A percentile compares a stretch with the other conserved stretches of the same genome.
Conservation (phyloP, 2,888 invertebrate genomes). For the Tenthredo scrophulariae region DNA sequence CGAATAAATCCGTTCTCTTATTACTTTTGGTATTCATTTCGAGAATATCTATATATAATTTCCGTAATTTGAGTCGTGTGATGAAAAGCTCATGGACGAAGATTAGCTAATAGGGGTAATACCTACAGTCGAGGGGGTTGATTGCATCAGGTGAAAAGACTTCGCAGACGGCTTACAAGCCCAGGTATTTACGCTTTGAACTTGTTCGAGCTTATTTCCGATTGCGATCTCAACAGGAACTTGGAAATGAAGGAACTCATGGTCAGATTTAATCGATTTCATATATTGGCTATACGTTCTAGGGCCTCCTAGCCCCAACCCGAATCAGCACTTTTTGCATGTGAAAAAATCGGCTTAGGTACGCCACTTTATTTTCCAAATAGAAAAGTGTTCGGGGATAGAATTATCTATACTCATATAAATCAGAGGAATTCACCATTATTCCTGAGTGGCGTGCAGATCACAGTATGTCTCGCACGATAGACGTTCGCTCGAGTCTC, state of each 20-base stretch:
- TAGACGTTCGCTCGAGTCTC: neutral
- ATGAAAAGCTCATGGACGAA: neutral
- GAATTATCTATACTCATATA: neutral
- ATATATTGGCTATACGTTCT: neutral
- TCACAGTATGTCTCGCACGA: neutral
- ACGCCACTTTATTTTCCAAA: neutral
- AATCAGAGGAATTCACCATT: neutral
- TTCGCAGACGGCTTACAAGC: neutral
- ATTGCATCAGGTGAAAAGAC: neutral
- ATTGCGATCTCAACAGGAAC: neutral
- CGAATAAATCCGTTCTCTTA: neutral
- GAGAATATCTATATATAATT: neutral
- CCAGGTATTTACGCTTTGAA: neutral
- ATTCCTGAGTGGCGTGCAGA: neutral
- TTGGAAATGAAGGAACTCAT: neutral
- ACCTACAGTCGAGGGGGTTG: neutral
- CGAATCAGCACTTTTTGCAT: neutral
- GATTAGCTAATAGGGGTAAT: neutral
- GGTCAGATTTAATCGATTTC: neutral
- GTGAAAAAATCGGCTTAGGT: neutral
- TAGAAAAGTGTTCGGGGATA: neutral
- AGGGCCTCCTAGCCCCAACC: neutral
- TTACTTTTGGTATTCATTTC: neutral
- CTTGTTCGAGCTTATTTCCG: neutral
- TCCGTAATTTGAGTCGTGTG: neutral